Evolutionary conservation across 2,113 vertebrate genomes (phyloP), one percentile per base, ranked within the genome.

Genomic region (Misgurnus mizolepis): DNA sequence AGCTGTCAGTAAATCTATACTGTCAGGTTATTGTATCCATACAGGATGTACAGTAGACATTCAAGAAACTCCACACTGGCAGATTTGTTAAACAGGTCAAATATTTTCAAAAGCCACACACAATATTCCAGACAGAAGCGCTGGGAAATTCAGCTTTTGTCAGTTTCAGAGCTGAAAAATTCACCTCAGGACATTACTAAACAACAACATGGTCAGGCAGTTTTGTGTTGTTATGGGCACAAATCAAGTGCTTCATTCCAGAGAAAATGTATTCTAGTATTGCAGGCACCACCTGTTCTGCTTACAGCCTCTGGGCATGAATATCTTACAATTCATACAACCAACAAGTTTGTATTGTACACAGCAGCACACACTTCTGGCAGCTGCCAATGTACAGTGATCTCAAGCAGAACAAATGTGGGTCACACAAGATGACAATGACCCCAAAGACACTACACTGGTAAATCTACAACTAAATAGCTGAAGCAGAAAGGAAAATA

Each of bases 361-460:
- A 72, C 7, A 4, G 67, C 67, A 8, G 49, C 53, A 72, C 39
- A 15, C 71, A 61, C 43, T 74, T 22, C 40, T 70, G 67, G 11
- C 53, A 14, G 49, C 9, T 53, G 49, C 49, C 49, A 53, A 22
- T 5, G 18, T 58, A 43, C n/a, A 11, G 27, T 71, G 69, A 55
- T 15, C 27, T 6, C 5, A 56, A 53, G 69, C 69, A n/a, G 70
- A 60, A 73, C 70, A 73, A 14, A 73, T 73, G 55, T 74, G 43
- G 18, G 40, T 74, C 40, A 61, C 22, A 18, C 40, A 27, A 6
- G 60, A 43, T 61, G n/a, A 11, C 55, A 60, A 40, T 60, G 70
- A 72, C 22, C 71, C 39, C 43, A 43, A 60, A 73, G 39, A 73
- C 71, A 61, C 61, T 60, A 74, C 71, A 60, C 40, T 73, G 3